Base-by-base conservation (phyloP, 2,888 invertebrate species). In the Drosophila fulvimacula region DNA sequence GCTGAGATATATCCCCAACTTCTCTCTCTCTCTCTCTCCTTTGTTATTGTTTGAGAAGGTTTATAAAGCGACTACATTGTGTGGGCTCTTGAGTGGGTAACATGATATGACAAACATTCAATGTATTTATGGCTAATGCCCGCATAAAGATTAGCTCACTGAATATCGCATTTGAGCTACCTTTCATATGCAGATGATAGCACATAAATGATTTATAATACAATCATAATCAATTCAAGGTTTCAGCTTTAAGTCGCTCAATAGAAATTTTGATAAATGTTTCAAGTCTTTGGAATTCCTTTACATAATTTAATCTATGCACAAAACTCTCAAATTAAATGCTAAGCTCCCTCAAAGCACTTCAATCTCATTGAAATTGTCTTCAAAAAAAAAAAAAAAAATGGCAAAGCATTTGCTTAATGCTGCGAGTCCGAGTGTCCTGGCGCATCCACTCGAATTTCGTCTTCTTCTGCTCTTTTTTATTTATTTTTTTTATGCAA, bases 401-500 rank as follows among this genome's bases (percentile, higher is more conserved):
- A 36, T 36, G 42, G 15, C 42, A 15, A 21, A 51, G 61, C 68
- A 75, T 72, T 72, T 78, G 60, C 56, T 76, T 79, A 56, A 41
- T 71, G 76, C 57, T 57, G 30, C 19, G n/a, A 46, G 46, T 46
- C 27, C 46, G 27, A 48, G 17, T 11, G 11, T 27, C 17, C 15
- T 27, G 19, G 17, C 9, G 34, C 19, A n/a, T 27, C 4, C 66
- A 67, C 59, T 73, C 66, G 51, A 65, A 65, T 44, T 53, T 15
- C 27, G 1, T 5, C 15, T 15, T 4, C 13, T 17, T 11, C 11
- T 17, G 1, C 17, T 11, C 11, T 3, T 49, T 3, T 7, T 1
- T 15, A n/a, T n/a, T n/a, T n/a, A n/a, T n/a, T 32, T 34, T 62
- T 71, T 60, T 52, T 75, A 76, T 88, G 83, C 83, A 79, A 79